Conservation (phyloP, 2,113 vertebrate species). For the Cheirogaleus medius region DNA sequence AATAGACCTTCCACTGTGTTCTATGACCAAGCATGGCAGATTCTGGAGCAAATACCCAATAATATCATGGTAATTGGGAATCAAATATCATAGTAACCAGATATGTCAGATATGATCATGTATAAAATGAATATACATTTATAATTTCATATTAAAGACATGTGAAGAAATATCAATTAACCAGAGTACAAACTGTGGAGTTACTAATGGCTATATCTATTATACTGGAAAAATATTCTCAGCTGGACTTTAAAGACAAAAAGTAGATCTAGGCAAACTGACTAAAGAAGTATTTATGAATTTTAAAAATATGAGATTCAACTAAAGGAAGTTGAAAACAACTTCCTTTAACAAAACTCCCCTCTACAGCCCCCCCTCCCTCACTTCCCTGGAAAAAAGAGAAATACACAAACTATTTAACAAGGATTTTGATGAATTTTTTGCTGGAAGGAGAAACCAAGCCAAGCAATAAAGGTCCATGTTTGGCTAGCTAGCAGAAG, state of each 20-base stretch:
- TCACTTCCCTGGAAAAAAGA: slow-evolving; percentile 83
- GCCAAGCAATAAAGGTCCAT: slow-evolving; percentile 89
- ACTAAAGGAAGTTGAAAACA: slow-evolving; percentile 82
- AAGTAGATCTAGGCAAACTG: slow-evolving; percentile 91
- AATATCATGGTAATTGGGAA: slow-evolving; percentile 87
- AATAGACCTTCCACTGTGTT: slow-evolving; percentile 91
- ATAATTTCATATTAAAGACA: slow-evolving; percentile 89
- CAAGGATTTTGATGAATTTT: slow-evolving; percentile 90
- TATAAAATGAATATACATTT: slow-evolving; percentile 84
- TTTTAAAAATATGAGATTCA: slow-evolving; percentile 87
- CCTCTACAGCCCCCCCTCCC: no score
- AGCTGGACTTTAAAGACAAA: slow-evolving; percentile 92
- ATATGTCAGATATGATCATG: slow-evolving; percentile 94
- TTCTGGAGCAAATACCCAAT: slow-evolving; percentile 90
- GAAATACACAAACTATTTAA: slow-evolving; percentile 91
- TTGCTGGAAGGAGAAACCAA: slow-evolving; percentile 91
- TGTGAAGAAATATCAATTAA: slow-evolving; percentile 89
- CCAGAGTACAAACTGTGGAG: slow-evolving; percentile 91
- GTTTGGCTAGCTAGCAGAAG: slow-evolving; percentile 87
- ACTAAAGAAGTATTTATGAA: slow-evolving; percentile 90
- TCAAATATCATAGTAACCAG: slow-evolving; percentile 92
- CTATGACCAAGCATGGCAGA: slow-evolving; percentile 92
- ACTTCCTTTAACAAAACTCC: slow-evolving; percentile 90
- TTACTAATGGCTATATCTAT: slow-evolving; percentile 92
- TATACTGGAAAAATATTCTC: slow-evolving; percentile 92